A percentile compares a stretch with the other conserved stretches of the same genome.
These are phyloP conservation scores for Muscicapa striata DNA, from an alignment of 2,797 vertebrate species.

Conservation along the genomic window DNA sequence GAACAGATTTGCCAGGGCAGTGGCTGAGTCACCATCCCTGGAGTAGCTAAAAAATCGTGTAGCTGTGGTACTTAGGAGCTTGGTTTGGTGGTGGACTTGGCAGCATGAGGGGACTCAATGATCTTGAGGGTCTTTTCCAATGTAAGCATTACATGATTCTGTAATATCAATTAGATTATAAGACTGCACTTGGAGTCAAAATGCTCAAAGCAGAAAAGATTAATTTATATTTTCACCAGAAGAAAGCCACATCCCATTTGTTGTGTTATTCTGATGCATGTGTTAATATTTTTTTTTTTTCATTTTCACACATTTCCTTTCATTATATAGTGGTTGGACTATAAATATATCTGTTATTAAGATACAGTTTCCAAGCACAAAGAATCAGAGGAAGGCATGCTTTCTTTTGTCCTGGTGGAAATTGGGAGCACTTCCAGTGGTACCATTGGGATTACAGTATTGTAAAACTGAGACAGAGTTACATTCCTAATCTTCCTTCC, in stretches of 20 bases:
- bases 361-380: neutral
- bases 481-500: neutral
- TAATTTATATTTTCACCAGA: slow-evolving; percentile 3
- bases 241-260: slow-evolving; percentile 3
- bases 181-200: slow-evolving; percentile 24
- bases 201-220: slow-evolving; percentile 7
- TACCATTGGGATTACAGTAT: neutral
- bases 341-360: neutral
- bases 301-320: slow-evolving; percentile 28
- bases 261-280: slow-evolving; percentile 13
- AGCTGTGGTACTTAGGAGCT: neutral
- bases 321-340: neutral
- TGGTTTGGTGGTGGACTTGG: neutral
- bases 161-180: neutral
- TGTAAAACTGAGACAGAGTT: slow-evolving; percentile 16
- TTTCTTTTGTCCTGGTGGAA: slow-evolving; percentile 7
- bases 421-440: neutral
- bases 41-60: neutral
- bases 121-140: neutral
- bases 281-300: slow-evolving; percentile 6
- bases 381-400: neutral
- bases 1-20: neutral
- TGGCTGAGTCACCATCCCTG: neutral
- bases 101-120: neutral
- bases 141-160: neutral